Evolutionary conservation across 2,888 invertebrate genomes (phyloP).

Genomic region (Pachydiplax longipennis): DNA sequence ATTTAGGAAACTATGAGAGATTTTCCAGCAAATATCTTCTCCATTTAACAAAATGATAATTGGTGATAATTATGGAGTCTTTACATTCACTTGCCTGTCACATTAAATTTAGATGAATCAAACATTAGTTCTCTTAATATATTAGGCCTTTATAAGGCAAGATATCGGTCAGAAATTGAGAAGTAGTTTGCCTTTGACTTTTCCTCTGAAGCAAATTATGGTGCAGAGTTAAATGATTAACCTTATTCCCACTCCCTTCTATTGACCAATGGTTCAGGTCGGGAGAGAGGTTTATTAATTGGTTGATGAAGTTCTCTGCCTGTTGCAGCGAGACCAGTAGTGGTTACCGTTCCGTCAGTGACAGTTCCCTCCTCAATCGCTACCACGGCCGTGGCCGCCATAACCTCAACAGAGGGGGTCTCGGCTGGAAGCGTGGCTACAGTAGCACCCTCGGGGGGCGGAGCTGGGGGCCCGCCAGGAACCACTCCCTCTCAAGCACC

Average conservation of each 20-base stretch:
- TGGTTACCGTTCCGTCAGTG: constrained; percentile 47
- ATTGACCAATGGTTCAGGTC: constrained; percentile 33
- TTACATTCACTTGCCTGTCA: too few relatives aligned
- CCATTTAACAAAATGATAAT: too few relatives aligned
- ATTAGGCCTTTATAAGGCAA: too few relatives aligned
- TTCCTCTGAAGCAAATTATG: background rate
- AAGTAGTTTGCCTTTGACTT: background rate
- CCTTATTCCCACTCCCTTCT: constrained; percentile 2
- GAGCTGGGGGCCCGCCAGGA: constrained; percentile 46
- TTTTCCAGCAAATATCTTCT: too few relatives aligned
- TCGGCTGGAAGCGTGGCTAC: constrained; percentile 51
- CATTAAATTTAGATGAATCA: too few relatives aligned
- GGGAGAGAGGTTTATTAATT: constrained; percentile 49
- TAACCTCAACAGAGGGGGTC: constrained; percentile 48
- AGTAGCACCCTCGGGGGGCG: constrained; percentile 61
- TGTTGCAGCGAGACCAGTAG: constrained; percentile 49
- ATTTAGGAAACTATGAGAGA: too few relatives aligned
- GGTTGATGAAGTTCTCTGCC: constrained; percentile 50
- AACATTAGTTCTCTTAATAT: too few relatives aligned
- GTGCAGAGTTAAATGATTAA: background rate
- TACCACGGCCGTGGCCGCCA: constrained; percentile 49
- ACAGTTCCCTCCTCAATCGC: constrained; percentile 46
- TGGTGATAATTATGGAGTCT: too few relatives aligned
- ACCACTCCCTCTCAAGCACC: constrained; percentile 47
- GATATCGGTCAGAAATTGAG: background rate